Evolutionary conservation across 1,140 invertebrate species (phyloP), one percentile per base, ranked within the genome.

Genomic region (Tetragnatha versicolor): DNA sequence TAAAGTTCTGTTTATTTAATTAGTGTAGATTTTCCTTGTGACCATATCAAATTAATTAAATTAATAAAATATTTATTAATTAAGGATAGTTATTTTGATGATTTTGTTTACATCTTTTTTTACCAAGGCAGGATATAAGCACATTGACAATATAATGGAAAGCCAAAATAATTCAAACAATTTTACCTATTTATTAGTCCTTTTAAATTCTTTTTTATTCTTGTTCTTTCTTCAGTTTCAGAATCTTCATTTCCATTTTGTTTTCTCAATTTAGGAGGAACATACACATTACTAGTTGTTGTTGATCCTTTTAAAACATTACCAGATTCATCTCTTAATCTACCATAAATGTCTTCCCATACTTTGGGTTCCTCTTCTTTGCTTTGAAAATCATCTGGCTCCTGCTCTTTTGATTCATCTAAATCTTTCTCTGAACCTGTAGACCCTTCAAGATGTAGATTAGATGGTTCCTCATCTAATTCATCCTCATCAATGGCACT

Each of bases 301-400:
- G 78, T 70, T 63, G 65, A 79, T 82, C 88, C 87, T 83, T 88
- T 87, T 31, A 95, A 85, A 82, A 95, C 85, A 84, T 92, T 92
- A 4, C 95, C 95, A 79, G 92, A 87, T 84, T 91, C 90, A 84
- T 94, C 92, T 82, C 93, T 88, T 81, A 92, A 89, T 80, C 95
- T 88, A 2, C 96, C 96, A 88, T 98, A 98, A 84, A 98, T 98
- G 87, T 98, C 96, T 89, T 98, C 95, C 89, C 92, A 94, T 31
- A 86, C 33, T 33, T 86, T 81, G 3, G 83, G 80, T 51, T 85
- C 31, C 33, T 39, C 49, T 49, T 76, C n/a, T 31, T 65, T 63
- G 0, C 33, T 53, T 9, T 80, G 78, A 31, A 37, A n/a, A 45
- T 72, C 58, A 12, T 68, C 35, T 6, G n/a, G 2, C 25, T 39